Percentiles rank a stretch among this genome's conserved stretches.
Conservation (phyloP, 2,888 invertebrate species). For the Stenichneumon culpator region DNA sequence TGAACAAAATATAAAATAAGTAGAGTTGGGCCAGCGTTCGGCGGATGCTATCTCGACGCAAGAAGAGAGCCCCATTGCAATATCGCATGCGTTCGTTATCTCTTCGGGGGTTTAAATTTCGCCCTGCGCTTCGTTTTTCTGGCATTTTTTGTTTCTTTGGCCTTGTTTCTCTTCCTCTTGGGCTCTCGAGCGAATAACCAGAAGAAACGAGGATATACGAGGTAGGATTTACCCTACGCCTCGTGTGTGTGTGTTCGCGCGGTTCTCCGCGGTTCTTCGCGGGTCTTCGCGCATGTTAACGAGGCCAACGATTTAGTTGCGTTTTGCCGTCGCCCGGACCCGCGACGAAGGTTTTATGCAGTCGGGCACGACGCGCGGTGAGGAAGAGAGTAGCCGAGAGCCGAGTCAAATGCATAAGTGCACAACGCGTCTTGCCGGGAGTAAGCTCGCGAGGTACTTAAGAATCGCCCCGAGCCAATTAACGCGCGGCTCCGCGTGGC, state of each 20-base stretch:
- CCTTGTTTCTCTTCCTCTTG: no score
- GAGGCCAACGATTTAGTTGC: conserved; percentile 60
- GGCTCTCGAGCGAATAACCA: conserved; percentile 3
- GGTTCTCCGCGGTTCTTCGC: conserved; percentile 2
- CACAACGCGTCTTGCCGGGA: conserved; percentile 33
- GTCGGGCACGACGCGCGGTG: neutral
- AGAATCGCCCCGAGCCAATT: conserved; percentile 69
- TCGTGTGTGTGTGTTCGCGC: neutral
- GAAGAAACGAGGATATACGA: conserved; percentile 25
- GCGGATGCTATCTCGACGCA: conserved; percentile 12
- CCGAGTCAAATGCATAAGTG: conserved; percentile 37
- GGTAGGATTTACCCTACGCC: neutral
- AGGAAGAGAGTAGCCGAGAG: conserved; percentile 5
- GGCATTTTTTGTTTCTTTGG: neutral
- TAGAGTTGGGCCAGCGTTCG: neutral
- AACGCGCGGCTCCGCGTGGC: conserved; percentile 65
- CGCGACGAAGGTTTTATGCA: conserved; percentile 14
- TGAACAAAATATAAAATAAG: conserved; percentile 53
- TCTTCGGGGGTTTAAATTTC: conserved; percentile 14
- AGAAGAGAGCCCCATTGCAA: neutral
- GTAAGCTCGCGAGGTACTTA: conserved; percentile 56
- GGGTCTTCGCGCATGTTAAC: conserved; percentile 44
- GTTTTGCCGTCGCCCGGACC: conserved; percentile 38
- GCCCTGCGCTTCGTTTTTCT: conserved; percentile 12
- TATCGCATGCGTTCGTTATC: conserved; percentile 9